Percentiles rank a stretch among this genome's conserved stretches.
Conservation (phyloP, 2,113 vertebrate species). For the Hipposideros armiger region DNA sequence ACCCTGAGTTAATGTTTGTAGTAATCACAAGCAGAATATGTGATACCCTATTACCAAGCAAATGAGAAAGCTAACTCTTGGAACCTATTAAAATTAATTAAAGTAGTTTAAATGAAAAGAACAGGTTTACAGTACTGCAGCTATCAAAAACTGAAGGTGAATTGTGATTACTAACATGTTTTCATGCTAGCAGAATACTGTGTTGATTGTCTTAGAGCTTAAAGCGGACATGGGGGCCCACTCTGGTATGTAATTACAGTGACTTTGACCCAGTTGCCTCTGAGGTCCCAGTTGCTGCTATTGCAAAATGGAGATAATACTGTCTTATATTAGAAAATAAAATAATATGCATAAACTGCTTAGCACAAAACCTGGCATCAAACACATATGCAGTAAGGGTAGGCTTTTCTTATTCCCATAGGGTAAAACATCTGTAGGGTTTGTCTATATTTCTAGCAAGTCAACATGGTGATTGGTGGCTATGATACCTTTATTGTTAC, state of each 20-base stretch:
- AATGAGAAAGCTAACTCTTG: neutral
- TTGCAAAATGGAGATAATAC: neutral
- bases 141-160: constrained; percentile 14
- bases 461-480: neutral
- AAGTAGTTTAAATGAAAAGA: constrained; percentile 35
- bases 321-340: neutral
- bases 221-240: neutral
- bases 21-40: neutral
- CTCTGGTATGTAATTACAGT: neutral
- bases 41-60: neutral
- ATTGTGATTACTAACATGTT: neutral
- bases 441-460: constrained; percentile 8
- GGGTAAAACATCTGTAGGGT: neutral
- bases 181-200: neutral
- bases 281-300: neutral
- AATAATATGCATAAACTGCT: neutral
- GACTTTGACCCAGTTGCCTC: neutral
- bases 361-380: neutral
- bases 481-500: neutral
- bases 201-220: neutral
- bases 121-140: neutral
- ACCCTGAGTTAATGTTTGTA: neutral
- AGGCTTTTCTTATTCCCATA: neutral
- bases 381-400: neutral
- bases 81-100: neutral